These are phyloP conservation scores for Plecturocebus donacophilus DNA, from an alignment of 2,113 vertebrate genomes.

Conservation along the genomic window DNA sequence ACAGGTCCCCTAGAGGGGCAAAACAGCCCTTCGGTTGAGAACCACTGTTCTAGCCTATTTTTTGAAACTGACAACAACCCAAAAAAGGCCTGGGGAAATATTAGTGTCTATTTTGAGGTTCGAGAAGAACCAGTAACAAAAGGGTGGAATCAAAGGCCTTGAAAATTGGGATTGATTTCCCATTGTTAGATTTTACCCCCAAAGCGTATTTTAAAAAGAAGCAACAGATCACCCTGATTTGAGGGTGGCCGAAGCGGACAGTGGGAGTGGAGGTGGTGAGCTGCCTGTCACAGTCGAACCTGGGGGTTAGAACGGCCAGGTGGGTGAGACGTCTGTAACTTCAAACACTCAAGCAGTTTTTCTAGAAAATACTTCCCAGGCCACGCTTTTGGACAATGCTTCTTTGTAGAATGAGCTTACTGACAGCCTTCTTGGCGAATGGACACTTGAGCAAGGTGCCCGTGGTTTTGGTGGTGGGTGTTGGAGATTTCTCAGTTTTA, in stretches of 20 bases:
- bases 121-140: background rate
- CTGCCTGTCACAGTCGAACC: accelerated
- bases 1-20: background rate
- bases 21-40: background rate
- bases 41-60: background rate
- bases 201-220: background rate
- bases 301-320: background rate
- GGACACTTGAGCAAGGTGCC: background rate
- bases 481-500: background rate
- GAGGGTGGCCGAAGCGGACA: background rate
- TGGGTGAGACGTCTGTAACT: background rate
- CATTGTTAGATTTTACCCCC: background rate
- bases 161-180: background rate
- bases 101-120: conserved; percentile 2
- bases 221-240: background rate
- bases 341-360: background rate
- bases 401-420: background rate
- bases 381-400: background rate
- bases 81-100: background rate
- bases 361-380: background rate
- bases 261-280: background rate
- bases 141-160: conserved; percentile 46
- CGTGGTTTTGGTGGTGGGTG: accelerated
- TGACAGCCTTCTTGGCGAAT: background rate
- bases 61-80: conserved; percentile 59